phyloP scores from a whole-genome alignment of 2,113 vertebrate species.

The Nesoenas mayeri region DNA sequence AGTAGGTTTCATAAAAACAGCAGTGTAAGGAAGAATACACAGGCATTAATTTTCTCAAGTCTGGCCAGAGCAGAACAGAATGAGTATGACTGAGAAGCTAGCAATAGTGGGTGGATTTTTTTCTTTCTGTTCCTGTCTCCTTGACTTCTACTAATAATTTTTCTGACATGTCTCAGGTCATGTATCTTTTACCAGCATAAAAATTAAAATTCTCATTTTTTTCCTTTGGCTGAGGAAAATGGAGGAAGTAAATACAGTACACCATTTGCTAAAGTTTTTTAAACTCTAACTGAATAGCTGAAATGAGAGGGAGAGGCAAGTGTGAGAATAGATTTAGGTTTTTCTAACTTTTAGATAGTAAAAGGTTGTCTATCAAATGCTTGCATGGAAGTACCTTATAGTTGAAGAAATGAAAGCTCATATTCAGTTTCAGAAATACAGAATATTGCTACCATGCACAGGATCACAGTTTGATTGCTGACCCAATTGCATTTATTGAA shows the following conservation, averaged over 20 bases:
- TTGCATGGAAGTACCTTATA: background rate
- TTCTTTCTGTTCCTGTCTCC: background rate
- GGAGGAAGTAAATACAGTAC: background rate
- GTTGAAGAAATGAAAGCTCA: background rate
- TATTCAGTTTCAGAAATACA: background rate
- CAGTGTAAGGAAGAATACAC: background rate
- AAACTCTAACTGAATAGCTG: background rate
- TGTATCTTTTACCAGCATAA: background rate
- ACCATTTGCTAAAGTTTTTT: background rate
- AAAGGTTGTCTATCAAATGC: background rate
- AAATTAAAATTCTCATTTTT: background rate
- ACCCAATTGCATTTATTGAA: background rate
- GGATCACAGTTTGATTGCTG: background rate
- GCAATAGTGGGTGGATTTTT: background rate
- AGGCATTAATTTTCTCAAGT: background rate
- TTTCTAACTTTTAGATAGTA: background rate
- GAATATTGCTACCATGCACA: background rate
- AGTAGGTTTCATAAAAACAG: background rate
- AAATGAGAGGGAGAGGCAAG: background rate
- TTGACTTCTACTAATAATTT: background rate
- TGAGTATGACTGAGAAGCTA: background rate
- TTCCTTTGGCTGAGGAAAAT: background rate
- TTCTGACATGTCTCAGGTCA: background rate
- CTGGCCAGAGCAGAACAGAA: background rate
- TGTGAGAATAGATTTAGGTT: background rate